A percentile compares a stretch with the other conserved stretches of the same genome.
phyloP scores from a whole-genome alignment of 2,797 vertebrate genomes.

The Manis crassicaudata region DNA sequence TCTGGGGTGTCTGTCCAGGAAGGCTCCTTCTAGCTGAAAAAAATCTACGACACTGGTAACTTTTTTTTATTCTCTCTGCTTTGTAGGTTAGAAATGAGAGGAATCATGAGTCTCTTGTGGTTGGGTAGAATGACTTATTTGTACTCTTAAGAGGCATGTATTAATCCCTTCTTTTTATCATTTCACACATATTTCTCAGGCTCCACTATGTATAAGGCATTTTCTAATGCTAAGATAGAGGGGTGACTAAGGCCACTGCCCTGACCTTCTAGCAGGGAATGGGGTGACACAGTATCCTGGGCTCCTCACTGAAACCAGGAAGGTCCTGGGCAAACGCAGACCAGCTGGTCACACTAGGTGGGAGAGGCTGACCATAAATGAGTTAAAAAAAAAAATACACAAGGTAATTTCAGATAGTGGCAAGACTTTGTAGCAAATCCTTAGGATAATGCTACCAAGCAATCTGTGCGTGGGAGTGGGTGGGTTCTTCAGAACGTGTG shows the following conservation, averaged over 20 bases:
- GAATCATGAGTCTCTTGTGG: not conserved
- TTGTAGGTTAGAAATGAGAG: constrained; percentile 15
- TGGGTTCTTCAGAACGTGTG: not conserved
- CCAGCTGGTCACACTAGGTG: not conserved
- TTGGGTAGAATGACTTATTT: not conserved
- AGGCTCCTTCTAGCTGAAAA: not conserved
- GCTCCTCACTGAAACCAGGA: not conserved
- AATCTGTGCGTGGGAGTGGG: not conserved
- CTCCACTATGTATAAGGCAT: not conserved
- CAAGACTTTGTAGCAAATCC: not conserved
- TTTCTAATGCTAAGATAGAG: not conserved
- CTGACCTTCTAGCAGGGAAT: not conserved
- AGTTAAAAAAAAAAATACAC: not conserved
- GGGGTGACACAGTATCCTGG: not conserved
- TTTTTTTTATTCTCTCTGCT: not conserved
- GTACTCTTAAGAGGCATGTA: not conserved
- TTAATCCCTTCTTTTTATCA: not conserved
- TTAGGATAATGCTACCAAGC: not conserved
- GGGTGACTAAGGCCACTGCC: not conserved
- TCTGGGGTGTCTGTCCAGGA: not conserved
- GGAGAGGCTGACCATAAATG: not conserved
- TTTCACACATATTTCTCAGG: not conserved
- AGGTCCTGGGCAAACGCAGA: not conserved
- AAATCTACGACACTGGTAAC: not conserved
- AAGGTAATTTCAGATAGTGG: not conserved